phyloP scores from a whole-genome alignment of 2,797 vertebrate genomes.

The Petrocephalus schoutedeni region DNA sequence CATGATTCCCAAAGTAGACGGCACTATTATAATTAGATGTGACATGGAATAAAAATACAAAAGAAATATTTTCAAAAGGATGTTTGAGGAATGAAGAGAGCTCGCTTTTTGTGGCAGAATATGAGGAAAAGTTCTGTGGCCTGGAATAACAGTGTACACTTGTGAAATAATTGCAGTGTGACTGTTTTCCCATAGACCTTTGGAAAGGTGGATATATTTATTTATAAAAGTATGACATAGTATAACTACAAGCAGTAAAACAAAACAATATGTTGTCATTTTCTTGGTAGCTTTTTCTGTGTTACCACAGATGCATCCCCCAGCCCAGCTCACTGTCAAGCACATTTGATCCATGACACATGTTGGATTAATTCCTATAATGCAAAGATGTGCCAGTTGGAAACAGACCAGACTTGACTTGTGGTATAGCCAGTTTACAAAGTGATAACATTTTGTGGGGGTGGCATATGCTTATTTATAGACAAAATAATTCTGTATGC shows the following conservation, averaged over 20 bases:
- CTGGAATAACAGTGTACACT: slow-evolving; percentile 1
- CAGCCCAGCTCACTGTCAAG: background rate
- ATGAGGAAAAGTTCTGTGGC: background rate
- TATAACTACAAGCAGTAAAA: background rate
- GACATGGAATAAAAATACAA: background rate
- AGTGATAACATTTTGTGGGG: background rate
- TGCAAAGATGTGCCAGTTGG: background rate
- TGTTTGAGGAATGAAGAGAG: background rate
- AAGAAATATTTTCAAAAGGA: slow-evolving; percentile 13
- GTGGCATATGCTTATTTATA: background rate
- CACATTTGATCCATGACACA: background rate
- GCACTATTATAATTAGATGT: background rate
- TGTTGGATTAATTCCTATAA: background rate
- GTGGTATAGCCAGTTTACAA: background rate
- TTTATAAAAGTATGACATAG: background rate
- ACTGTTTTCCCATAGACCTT: background rate
- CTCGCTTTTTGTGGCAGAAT: background rate
- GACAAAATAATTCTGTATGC: background rate
- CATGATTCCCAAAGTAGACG: background rate
- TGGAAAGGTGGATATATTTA: background rate
- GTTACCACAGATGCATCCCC: background rate
- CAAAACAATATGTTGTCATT: background rate
- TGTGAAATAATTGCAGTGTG: background rate
- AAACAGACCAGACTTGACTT: background rate
- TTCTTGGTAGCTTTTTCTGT: background rate